Percentiles rank a stretch among this genome's conserved stretches.
Evolutionary conservation across 2,113 vertebrate species (phyloP).

Genomic region (Antechinus flavipes): DNA sequence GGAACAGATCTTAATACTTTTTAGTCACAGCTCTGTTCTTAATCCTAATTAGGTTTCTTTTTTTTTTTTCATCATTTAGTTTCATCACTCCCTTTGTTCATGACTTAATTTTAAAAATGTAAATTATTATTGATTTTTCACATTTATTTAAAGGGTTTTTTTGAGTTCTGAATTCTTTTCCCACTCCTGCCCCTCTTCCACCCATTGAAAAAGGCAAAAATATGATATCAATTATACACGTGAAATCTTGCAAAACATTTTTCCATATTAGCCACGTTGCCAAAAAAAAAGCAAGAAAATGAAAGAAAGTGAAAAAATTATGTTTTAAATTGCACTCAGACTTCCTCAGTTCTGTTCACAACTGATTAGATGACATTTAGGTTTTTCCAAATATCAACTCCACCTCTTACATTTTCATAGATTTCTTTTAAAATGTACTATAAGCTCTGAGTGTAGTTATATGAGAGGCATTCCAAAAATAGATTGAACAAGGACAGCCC

Average conservation of each 20-base stretch:
- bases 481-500: background rate
- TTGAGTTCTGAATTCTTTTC: background rate
- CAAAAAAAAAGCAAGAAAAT: background rate
- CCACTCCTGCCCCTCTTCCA: background rate
- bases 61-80: background rate
- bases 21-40: background rate
- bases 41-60: background rate
- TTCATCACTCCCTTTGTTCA: background rate
- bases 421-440: background rate
- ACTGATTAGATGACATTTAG: background rate
- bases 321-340: background rate
- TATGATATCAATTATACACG: background rate
- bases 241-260: background rate
- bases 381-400: background rate
- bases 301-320: background rate
- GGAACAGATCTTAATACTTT: background rate
- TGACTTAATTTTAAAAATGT: background rate
- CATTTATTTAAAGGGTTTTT: background rate
- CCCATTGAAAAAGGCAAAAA: background rate
- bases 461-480: background rate
- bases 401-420: background rate
- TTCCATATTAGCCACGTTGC: background rate
- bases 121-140: background rate
- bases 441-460: background rate
- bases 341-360: background rate